Evolutionary conservation across 1,140 invertebrate species (phyloP).

Genomic region (Bombus impatiens): DNA sequence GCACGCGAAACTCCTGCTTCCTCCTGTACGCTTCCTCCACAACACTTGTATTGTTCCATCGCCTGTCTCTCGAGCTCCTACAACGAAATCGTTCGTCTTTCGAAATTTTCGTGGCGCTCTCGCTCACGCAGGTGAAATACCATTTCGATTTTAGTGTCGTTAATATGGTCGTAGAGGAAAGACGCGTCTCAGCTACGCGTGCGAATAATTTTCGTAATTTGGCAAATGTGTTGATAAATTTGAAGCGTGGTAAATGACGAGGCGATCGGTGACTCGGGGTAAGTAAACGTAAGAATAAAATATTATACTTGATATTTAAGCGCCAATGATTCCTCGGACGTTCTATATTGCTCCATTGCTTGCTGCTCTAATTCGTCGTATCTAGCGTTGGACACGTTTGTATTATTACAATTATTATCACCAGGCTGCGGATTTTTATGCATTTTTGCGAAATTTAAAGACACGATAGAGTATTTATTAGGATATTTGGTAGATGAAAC

Average conservation of each 20-base stretch:
- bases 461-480: no score
- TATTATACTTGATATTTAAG: slow-evolving; percentile 74
- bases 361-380: slow-evolving; percentile 78
- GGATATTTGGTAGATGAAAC: no score
- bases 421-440: no score
- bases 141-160: background rate
- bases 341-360: slow-evolving; percentile 78
- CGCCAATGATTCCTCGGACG: slow-evolving; percentile 76
- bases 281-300: background rate
- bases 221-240: no score
- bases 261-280: background rate
- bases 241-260: background rate
- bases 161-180: no score
- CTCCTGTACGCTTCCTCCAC: slow-evolving; percentile 40
- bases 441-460: no score
- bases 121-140: background rate
- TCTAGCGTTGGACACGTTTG: slow-evolving; percentile 20
- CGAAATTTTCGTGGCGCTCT: background rate
- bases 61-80: slow-evolving; percentile 78
- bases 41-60: slow-evolving; percentile 74
- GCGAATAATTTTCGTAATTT: background rate
- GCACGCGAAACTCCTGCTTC: background rate
- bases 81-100: slow-evolving; percentile 6
- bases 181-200: no score
- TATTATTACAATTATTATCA: background rate